Evolutionary conservation across 2,888 invertebrate genomes (phyloP).

Genomic region (Athrips mouffetella): DNA sequence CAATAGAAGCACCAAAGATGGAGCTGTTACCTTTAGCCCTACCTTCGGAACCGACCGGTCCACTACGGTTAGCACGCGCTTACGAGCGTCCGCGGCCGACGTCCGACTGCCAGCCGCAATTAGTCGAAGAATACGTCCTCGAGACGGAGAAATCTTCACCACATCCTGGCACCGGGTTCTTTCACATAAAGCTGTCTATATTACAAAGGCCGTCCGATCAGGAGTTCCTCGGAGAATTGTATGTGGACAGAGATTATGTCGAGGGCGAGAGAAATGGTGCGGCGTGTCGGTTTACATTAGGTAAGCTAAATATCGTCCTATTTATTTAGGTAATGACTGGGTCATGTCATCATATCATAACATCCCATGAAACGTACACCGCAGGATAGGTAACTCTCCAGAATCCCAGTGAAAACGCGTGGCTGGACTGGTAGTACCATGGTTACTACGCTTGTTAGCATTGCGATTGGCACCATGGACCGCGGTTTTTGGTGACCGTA

Average conservation of each 20-base stretch:
- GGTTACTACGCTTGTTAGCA: too few species aligned
- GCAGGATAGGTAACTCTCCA: too few species aligned
- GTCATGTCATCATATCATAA: too few species aligned
- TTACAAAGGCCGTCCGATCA: slow-evolving; percentile 92
- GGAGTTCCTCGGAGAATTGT: slow-evolving; percentile 92
- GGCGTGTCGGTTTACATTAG: slow-evolving; percentile 87
- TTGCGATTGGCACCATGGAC: too few species aligned
- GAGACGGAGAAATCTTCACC: slow-evolving; percentile 88
- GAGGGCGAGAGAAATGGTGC: slow-evolving; percentile 87
- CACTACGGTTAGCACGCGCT: slow-evolving; percentile 63
- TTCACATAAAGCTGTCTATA: slow-evolving; percentile 92
- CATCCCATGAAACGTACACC: too few species aligned
- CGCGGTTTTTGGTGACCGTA: too few species aligned
- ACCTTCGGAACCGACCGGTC: slow-evolving; percentile 68
- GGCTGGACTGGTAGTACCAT: too few species aligned
- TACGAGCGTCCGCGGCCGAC: slow-evolving; percentile 81
- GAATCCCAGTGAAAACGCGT: too few species aligned
- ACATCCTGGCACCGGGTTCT: slow-evolving; percentile 80
- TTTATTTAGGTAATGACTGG: slow-evolving; percentile 3
- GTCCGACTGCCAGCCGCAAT: slow-evolving; percentile 86
- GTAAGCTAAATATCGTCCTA: slow-evolving; percentile 36
- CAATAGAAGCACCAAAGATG: slow-evolving; percentile 81
- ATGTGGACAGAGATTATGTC: slow-evolving; percentile 90
- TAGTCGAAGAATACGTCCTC: slow-evolving; percentile 92
- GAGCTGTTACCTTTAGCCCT: slow-evolving; percentile 78